phyloP scores from a whole-genome alignment of 1,140 invertebrate species.

The Drosophila burlai region DNA sequence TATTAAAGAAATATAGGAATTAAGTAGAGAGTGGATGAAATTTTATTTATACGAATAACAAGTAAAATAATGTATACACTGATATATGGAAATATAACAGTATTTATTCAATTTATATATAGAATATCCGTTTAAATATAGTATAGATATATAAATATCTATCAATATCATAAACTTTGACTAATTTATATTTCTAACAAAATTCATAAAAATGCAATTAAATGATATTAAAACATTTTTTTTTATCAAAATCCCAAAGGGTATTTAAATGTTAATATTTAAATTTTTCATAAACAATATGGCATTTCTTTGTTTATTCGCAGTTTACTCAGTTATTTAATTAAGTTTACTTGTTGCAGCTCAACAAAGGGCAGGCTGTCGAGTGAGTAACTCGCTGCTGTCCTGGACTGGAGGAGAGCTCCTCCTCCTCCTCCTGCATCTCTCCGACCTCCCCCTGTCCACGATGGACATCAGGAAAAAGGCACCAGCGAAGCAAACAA shows the following conservation, averaged over 20 bases:
- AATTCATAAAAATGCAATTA: no score
- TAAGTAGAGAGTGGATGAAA: no score
- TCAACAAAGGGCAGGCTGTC: constrained; percentile 32
- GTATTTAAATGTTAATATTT: constrained; percentile 3
- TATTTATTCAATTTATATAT: no score
- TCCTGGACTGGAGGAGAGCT: constrained; percentile 15
- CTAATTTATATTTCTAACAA: no score
- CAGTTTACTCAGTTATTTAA: constrained; percentile 57
- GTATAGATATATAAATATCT: no score
- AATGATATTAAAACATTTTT: no score
- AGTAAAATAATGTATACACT: no score
- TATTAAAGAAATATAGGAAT: background rate
- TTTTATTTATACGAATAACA: background rate
- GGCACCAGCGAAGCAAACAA: constrained; percentile 42
- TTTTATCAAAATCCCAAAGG: background rate
- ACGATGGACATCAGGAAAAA: constrained; percentile 18
- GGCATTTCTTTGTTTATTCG: constrained; percentile 40
- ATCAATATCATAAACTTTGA: no score
- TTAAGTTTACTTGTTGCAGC: constrained; percentile 53
- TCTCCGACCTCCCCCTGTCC: background rate
- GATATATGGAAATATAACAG: no score
- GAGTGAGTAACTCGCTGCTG: constrained; percentile 27
- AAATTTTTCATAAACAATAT: constrained; percentile 1
- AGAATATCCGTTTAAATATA: no score
- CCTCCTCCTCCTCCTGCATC: background rate